Evolutionary conservation across 2,113 vertebrate genomes (phyloP).

Genomic region (Coreoperca whiteheadi): DNA sequence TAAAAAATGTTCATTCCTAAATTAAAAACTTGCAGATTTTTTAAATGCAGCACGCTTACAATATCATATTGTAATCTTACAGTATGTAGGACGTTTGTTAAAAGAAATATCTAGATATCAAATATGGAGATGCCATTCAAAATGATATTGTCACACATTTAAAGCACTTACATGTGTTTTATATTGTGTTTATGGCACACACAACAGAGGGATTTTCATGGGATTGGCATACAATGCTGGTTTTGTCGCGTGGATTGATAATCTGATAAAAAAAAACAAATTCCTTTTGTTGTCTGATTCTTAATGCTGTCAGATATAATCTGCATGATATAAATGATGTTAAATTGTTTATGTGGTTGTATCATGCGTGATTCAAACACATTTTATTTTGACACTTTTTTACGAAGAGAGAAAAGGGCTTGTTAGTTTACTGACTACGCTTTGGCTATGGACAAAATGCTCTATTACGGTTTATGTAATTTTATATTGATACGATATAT

Average conservation of each 20-base stretch:
- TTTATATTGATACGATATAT: neutral
- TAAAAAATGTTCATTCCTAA: neutral
- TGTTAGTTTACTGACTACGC: neutral
- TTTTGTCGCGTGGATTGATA: conserved; percentile 43
- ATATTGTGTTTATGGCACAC: conserved; percentile 31
- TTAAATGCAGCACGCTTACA: neutral
- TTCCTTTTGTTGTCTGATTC: conserved; percentile 36
- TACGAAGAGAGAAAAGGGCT: neutral
- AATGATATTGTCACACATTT: neutral
- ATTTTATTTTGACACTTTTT: neutral
- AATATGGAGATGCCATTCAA: neutral
- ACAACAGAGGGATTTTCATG: conserved; percentile 51
- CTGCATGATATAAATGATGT: conserved; percentile 10
- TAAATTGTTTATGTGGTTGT: conserved; percentile 2
- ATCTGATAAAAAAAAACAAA: conserved; percentile 47
- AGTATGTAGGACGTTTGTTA: neutral
- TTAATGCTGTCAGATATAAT: conserved; percentile 39
- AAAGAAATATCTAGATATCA: neutral
- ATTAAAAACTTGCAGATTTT: neutral
- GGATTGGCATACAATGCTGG: conserved; percentile 41
- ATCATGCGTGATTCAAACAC: neutral
- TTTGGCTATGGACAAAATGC: neutral
- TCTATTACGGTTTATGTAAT: neutral
- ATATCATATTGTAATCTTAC: neutral
- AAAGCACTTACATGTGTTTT: conserved; percentile 6